Evolutionary conservation across 2,797 vertebrate genomes (phyloP), one percentile per base, ranked within the genome.

Genomic region (Sternotherus odoratus): DNA sequence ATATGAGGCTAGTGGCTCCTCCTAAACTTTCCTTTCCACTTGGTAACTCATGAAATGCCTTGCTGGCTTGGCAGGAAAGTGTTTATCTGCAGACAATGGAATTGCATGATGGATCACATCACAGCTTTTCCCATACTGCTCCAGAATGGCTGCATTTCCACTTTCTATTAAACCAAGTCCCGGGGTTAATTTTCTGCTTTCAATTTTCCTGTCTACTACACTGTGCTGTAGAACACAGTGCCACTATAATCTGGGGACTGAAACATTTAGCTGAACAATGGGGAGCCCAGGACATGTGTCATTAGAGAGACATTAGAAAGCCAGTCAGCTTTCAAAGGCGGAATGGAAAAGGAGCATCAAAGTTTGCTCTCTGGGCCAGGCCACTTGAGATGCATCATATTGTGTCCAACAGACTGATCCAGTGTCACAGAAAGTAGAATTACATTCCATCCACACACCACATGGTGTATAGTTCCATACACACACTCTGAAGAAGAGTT

Each of bases 11-110:
- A 86, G 56, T 43, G 72, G 77, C 84, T 87, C 63, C 75, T 87
- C 36, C 79, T 51, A 93, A 87, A 66, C n/a, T 80, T 80, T 49
- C 74, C 36, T 69, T 69, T 85, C 39, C 51, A 91, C 69, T 88
- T 83, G 85, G 26, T 48, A 78, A 49, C 28, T 78, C 46, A 10
- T 53, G 30, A 89, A 85, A 86, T 60, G 66, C 33, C 89, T 80
- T 69, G 28, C 39, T 43, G 56, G 60, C 79, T 83, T 48, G 33
- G 21, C 57, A 43, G 85, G 75, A 56, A 74, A 89, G 75, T 30
- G 50, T 77, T 43, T 5, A 56, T 2, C 1, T 69, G 30, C 46
- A 81, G 79, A 75, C n/a, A 88, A 48, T 39, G 26, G 57, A 83
- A 54, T 0, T 2, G 75, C 17, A 83, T 53, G 82, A 16, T 49